phyloP scores from a whole-genome alignment of 2,888 invertebrate species.

The Girardia tigrina region DNA sequence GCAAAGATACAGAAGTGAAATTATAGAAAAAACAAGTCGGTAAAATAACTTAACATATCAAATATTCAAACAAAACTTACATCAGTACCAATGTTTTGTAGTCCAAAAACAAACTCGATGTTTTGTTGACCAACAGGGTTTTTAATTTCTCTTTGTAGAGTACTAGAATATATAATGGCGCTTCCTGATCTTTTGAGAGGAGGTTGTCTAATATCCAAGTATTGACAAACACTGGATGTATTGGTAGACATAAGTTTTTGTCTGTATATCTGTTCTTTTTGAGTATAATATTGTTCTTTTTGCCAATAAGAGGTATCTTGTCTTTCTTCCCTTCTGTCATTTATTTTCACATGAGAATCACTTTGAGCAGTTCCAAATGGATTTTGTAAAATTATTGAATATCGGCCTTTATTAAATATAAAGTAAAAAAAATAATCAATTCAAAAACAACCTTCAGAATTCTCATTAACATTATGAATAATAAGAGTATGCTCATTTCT shows the following conservation, averaged over 20 bases:
- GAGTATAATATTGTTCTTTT: not conserved
- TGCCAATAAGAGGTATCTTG: not conserved
- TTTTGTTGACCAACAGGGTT: not conserved
- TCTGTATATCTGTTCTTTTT: not conserved
- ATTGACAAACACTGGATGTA: not conserved
- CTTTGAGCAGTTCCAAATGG: not conserved
- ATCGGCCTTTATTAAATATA: no score
- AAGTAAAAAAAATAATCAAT: no score
- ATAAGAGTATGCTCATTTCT: not conserved
- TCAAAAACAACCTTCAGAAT: no score
- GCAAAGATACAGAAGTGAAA: not conserved
- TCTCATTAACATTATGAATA: not conserved
- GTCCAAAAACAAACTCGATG: not conserved
- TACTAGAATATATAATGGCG: not conserved
- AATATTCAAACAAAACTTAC: not conserved
- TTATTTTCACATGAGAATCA: not conserved
- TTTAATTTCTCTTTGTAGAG: slow-evolving; percentile 6
- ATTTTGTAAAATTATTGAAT: not conserved
- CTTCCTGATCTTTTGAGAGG: not conserved
- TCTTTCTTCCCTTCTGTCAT: not conserved
- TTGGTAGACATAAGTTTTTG: not conserved
- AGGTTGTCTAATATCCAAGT: not conserved
- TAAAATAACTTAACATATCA: not conserved
- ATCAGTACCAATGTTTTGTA: not conserved
- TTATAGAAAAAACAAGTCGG: not conserved